A percentile compares a stretch with the other conserved stretches of the same genome.
Evolutionary conservation across 2,113 vertebrate genomes (phyloP).

Genomic region (Calidris pygmaea): DNA sequence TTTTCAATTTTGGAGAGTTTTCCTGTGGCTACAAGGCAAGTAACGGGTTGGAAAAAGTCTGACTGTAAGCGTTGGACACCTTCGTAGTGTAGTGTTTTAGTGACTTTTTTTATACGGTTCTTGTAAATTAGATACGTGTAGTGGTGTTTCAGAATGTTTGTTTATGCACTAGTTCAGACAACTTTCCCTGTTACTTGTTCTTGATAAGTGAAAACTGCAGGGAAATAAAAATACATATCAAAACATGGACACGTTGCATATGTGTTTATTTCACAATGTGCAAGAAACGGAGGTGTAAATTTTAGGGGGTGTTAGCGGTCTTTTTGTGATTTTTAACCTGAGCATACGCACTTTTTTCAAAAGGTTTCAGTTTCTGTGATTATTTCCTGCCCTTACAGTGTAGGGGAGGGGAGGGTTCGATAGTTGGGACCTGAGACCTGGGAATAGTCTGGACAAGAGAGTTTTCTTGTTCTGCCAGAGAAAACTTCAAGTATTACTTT

Average conservation of each 20-base stretch:
- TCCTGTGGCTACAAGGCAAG: constrained; percentile 89
- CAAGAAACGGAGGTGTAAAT: not conserved
- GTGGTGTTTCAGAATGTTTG: constrained; percentile 86
- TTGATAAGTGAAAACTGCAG: constrained; percentile 90
- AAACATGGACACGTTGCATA: constrained; percentile 77
- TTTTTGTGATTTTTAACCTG: not conserved
- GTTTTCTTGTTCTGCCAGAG: not conserved
- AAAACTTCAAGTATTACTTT: not conserved
- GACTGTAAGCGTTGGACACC: constrained; percentile 84
- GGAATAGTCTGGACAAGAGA: accelerated
- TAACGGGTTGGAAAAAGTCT: constrained; percentile 90
- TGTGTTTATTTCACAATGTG: constrained; percentile 77
- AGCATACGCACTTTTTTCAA: not conserved
- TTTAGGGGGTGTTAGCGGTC: not conserved
- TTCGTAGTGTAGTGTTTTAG: constrained; percentile 86
- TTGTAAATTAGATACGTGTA: constrained; percentile 87
- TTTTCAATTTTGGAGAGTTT: constrained; percentile 82
- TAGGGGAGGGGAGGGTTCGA: accelerated
- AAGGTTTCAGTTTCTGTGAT: accelerated
- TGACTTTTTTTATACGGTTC: constrained; percentile 89
- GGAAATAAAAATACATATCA: constrained; percentile 91
- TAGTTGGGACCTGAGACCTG: not conserved
- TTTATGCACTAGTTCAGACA: constrained; percentile 90
- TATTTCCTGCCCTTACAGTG: accelerated
- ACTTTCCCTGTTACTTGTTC: constrained; percentile 93